Evolutionary conservation across 2,797 vertebrate genomes (phyloP), one percentile per base, ranked within the genome.

Genomic region (Sciaenops ocellatus): DNA sequence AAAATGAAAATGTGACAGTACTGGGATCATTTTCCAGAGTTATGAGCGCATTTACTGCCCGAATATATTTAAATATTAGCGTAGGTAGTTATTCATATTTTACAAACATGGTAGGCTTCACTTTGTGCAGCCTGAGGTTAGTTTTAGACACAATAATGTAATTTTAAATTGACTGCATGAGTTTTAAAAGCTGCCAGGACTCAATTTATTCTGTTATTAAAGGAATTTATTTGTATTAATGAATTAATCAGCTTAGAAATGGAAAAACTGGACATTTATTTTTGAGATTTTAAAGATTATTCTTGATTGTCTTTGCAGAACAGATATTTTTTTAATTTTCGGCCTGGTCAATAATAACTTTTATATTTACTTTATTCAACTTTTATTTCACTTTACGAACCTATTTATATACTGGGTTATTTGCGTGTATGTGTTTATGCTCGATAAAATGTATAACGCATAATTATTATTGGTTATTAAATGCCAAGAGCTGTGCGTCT

Each of bases 51-150:
- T 42, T 70, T 68, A 44, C 41, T 47, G 22, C 1, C 3, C 15
- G 6, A 42, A 3, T 28, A 16, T 63, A 30, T 71, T 70, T 65
- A 30, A 46, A 8, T 50, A 55, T 67, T 28, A 48, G 7, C 79
- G 38, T 50, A 1, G 18, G 52, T 52, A 7, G 1, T 80, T 30
- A 15, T 1, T 48, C 17, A 69, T 13, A 3, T 38, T 78, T 75
- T 41, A 44, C 3, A 57, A 5, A 71, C 9, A 34, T 34, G 44
- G n/a, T 0, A 0, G 16, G 10, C 9, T 64, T 64, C 34, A 24
- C 24, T 70, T 76, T 26, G 15, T 28, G 20, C 20, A 52, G 17
- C 46, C 46, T n/a, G 16, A 61, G 26, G n/a, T n/a, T n/a, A n/a
- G n/a, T n/a, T n/a, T n/a, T n/a, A n/a, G n/a, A n/a, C n/a, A 50